Base-by-base conservation (phyloP, 2,888 invertebrate genomes). In the Lobophora halterata region DNA sequence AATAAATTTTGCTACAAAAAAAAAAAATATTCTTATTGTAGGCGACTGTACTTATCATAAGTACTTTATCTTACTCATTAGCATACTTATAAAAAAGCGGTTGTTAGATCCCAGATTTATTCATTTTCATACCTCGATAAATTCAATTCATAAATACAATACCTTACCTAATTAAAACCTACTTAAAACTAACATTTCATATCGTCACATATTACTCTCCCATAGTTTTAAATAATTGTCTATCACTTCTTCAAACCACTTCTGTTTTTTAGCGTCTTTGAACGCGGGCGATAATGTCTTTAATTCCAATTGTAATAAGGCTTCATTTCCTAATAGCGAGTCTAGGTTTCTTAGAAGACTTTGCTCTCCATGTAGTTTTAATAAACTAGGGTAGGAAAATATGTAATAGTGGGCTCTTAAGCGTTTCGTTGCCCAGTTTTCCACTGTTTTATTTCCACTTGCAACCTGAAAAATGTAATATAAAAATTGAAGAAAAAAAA, bases 201-300 rank as follows among this genome's bases (percentile, higher is more conserved):
- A 32, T 46, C 58, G 77, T 91, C 90, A 93, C 91, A 95, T 94
- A 78, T 96, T 96, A 63, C 93, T 93, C 79, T 96, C 96, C 95
- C 96, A 96, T 50, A 96, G 83, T 79, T 95, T 95, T 78, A 95
- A 90, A 81, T 94, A 94, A 89, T 96, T 96, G 81, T 95, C 95
- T 71, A 96, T 90, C 40, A 95, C 94, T 86, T 96, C 95, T 56
- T 93, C 92, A 72, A 95, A 96, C 95, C 95, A 96, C 68, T 91
- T 89, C 59, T 91, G 90, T 71, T 94, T 94, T 21, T 89, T 87
- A 2, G 88, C 89, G 56, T 95, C 93, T 55, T 93, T 92, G 71
- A 96, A 95, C 3, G 93, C 92, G 5, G 94, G 92, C 41, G 93
- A 90, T 46, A 96, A 80, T 26, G 95, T 93, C 63, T 93, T 92